Conservation (phyloP, 2,113 vertebrate species). For the Apaloderma vittatum region DNA sequence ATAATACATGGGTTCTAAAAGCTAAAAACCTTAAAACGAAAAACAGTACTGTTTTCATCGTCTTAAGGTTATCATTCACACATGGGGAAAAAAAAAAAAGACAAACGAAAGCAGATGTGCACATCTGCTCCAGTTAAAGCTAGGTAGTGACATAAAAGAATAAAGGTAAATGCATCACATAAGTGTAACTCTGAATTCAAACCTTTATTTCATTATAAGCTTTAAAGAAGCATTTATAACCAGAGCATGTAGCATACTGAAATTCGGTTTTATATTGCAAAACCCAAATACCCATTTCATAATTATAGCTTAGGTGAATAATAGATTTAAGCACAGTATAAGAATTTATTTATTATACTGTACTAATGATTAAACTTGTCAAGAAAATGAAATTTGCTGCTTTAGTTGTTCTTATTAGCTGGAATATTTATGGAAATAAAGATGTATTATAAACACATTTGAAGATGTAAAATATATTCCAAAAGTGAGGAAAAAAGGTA, state of each 20-base stretch:
- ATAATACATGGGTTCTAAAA: neutral
- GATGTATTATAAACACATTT: neutral
- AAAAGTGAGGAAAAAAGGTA: neutral
- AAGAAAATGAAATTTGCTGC: neutral
- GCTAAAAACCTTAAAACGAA: neutral
- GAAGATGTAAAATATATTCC: neutral
- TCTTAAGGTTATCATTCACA: neutral
- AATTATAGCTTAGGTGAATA: neutral
- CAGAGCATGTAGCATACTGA: neutral
- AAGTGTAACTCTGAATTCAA: neutral
- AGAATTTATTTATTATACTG: neutral
- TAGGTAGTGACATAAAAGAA: neutral
- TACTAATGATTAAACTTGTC: neutral
- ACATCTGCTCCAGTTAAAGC: neutral
- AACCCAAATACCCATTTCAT: neutral
- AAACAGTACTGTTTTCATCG: neutral
- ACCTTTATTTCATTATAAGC: neutral
- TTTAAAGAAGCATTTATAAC: neutral
- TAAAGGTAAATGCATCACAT: neutral
- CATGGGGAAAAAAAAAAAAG: fast-evolving
- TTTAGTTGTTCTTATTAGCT: neutral
- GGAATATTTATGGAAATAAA: neutral
- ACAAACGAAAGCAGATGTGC: neutral
- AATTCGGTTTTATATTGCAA: neutral
- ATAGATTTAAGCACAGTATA: neutral